phyloP scores from a whole-genome alignment of 2,888 invertebrate genomes.

The Microctonus hyperodae region DNA sequence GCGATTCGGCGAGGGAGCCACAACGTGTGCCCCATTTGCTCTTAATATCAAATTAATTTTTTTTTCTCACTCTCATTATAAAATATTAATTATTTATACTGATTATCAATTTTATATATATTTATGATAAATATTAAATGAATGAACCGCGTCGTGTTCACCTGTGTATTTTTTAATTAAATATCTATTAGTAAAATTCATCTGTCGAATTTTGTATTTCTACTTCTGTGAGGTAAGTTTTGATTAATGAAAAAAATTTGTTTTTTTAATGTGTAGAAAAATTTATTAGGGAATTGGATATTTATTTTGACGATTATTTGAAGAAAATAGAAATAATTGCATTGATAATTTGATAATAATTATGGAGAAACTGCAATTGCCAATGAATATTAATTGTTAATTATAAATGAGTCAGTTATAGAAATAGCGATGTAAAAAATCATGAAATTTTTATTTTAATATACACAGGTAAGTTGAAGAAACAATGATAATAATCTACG shows the following conservation, averaged over 20 bases:
- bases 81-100: too few relatives aligned
- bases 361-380: too few relatives aligned
- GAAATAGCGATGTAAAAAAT: too few relatives aligned
- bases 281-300: too few relatives aligned
- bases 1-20: constrained; percentile 59
- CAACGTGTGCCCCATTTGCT: constrained; percentile 45
- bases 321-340: too few relatives aligned
- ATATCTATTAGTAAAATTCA: not conserved
- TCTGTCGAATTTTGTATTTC: not conserved
- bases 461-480: constrained; percentile 22
- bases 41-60: constrained; percentile 11
- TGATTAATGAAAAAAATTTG: too few relatives aligned
- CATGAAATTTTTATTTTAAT: not conserved
- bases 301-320: too few relatives aligned
- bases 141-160: not conserved
- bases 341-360: too few relatives aligned
- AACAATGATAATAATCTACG: constrained; percentile 11
- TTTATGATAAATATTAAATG: not conserved
- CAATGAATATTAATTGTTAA: too few relatives aligned
- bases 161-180: not conserved
- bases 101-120: too few relatives aligned
- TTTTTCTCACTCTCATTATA: not conserved
- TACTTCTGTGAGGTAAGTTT: not conserved
- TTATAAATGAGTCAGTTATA: too few relatives aligned
- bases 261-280: too few relatives aligned